Base-by-base conservation (phyloP, 2,888 invertebrate species). In the Drosophila helvetica region DNA sequence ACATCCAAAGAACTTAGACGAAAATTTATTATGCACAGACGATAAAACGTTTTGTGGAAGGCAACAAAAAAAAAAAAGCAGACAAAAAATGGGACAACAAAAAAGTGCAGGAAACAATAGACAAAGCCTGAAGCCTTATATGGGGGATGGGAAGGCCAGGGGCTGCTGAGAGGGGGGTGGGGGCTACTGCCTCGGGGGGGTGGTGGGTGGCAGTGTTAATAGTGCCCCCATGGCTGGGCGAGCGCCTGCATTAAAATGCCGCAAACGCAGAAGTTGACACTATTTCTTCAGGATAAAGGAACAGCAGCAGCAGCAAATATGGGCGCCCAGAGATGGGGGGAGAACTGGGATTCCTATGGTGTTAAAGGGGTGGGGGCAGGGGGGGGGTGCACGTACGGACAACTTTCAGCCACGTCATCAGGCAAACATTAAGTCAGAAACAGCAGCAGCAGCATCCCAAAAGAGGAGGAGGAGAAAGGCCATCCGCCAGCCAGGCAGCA, bases 1-100 rank as follows among this genome's bases (percentile, higher is more conserved):
- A 54, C 46, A 47, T 2, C 38, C 62, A 60, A 27, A 56, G 48
- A 57, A 46, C 56, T 50, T 56, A 68, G 67, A 74, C 75, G 27
- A 63, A 78, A 85, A 85, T 87, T 83, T 85, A 85, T 87, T 85
- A 85, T 85, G 85, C 88, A 85, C 86, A 85, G 87, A 80, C 85
- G 83, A 85, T 85, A 87, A 85, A 85, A 77, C 80, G 82, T 83
- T 85, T 85, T 85, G 85, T 83, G 25, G 66, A 58, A 50, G 59
- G 57, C 46, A 56, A 52, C 56, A 52, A 38, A 48, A 33, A 47
- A 38, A 67, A 67, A 19, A 2, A 19, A 19, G 19, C 1, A 22
- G 22, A 22, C 22, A 51, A 33, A 50, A 43, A 69, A 67, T 50
- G 17, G 56, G 54, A 61, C 63, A 56, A 47, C 47, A 62, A 62